phyloP scores from a whole-genome alignment of 2,888 invertebrate genomes.

The Tethea ocularis region DNA sequence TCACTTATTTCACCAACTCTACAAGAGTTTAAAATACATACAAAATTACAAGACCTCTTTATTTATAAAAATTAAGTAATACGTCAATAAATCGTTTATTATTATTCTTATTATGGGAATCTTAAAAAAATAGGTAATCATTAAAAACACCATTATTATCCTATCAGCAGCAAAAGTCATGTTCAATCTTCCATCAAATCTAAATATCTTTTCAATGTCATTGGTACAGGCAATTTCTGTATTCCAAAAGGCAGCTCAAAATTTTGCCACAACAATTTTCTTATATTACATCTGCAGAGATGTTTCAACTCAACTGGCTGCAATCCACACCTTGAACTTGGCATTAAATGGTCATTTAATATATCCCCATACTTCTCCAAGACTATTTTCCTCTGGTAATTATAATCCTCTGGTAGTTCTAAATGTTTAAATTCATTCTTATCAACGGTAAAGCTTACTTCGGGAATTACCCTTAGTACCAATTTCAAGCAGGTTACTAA shows the following conservation, averaged over 20 bases:
- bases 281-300: slow-evolving; percentile 88
- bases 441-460: slow-evolving; percentile 78
- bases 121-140: too few relatives aligned
- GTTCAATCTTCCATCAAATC: slow-evolving; percentile 88
- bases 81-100: too few relatives aligned
- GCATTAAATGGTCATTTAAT: slow-evolving; percentile 83
- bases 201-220: slow-evolving; percentile 86
- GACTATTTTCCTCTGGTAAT: slow-evolving; percentile 69
- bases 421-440: slow-evolving; percentile 59
- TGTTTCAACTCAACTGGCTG: slow-evolving; percentile 89
- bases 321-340: slow-evolving; percentile 84
- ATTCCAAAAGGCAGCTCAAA: slow-evolving; percentile 91
- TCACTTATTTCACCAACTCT: too few relatives aligned
- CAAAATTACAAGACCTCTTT: too few relatives aligned
- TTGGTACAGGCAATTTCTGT: slow-evolving; percentile 86
- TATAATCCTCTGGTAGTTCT: slow-evolving; percentile 68
- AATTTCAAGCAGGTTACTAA: slow-evolving; percentile 87
- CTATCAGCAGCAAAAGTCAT: background rate
- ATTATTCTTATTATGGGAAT: too few relatives aligned
- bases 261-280: slow-evolving; percentile 86
- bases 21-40: too few relatives aligned
- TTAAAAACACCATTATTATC: too few relatives aligned
- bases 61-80: too few relatives aligned
- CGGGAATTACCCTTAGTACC: slow-evolving; percentile 86
- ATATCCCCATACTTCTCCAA: slow-evolving; percentile 78